Evolutionary conservation across 1,140 invertebrate species (phyloP), one percentile per base, ranked within the genome.

Genomic region (Musca domestica): DNA sequence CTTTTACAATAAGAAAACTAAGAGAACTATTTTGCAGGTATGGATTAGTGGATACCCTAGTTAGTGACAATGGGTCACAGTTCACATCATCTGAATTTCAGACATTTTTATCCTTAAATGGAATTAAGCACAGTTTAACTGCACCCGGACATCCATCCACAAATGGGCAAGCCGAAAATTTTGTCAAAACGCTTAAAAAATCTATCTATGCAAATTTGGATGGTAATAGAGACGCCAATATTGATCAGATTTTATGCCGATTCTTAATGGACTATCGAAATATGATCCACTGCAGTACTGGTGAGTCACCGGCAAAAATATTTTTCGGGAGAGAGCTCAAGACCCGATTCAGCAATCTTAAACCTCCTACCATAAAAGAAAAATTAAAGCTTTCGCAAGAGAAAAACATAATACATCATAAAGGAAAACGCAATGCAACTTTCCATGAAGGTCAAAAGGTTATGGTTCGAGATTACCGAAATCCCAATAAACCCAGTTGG

Each of bases 161-260:
- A n/a, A n/a, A n/a, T n/a, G n/a, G n/a, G n/a, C n/a, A n/a, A n/a
- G n/a, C n/a, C n/a, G 14, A 41, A 56, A 34, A 12, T 22, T 56
- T 56, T 3, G 19, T 56, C n/a, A 67, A 67, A 67, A 19, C 14
- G n/a, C 30, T 56, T 49, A 67, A 67, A 30, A n/a, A n/a, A n/a
- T n/a, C n/a, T n/a, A n/a, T n/a, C n/a, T n/a, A n/a, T n/a, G n/a
- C n/a, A n/a, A n/a, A n/a, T n/a, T n/a, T n/a, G n/a, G n/a, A n/a
- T n/a, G n/a, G n/a, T n/a, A n/a, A 67, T 34, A 67, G 34, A 25
- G 49, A 54, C 17, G 25, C 23, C 49, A 17, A 10, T 65, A 17
- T 49, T n/a, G 34, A 20, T 48, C 19, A 47, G 46, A 64, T 64
- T 49, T 46, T 49, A n/a, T n/a, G n/a, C n/a, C n/a, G n/a, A n/a